Evolutionary conservation across 53 echinoderm and acorn worm species (phyloP).

Genomic region (Actinopyga echinites): DNA sequence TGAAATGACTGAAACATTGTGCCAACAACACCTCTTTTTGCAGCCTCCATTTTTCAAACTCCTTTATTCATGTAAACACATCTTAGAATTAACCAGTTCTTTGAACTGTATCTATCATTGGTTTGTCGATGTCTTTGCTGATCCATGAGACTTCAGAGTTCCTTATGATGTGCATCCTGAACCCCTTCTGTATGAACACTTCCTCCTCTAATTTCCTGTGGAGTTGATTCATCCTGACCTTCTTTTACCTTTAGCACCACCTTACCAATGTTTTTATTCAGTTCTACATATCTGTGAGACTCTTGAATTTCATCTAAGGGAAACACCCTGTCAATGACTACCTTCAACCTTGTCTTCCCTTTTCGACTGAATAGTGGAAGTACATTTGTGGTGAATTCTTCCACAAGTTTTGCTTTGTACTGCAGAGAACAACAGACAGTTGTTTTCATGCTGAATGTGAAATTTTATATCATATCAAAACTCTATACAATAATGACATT

Average conservation of each 20-base stretch:
- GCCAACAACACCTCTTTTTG: too few species aligned
- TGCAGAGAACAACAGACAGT: conserved; percentile 11
- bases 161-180: neutral
- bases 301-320: conserved; percentile 68
- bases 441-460: neutral
- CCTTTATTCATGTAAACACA: too few species aligned
- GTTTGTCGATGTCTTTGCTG: too few species aligned
- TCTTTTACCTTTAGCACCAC: conserved; percentile 59
- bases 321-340: conserved; percentile 75
- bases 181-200: neutral
- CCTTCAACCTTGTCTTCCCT: conserved; percentile 29
- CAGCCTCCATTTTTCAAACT: too few species aligned
- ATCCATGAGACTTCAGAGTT: neutral
- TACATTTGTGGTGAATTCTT: conserved; percentile 65
- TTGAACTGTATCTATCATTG: too few species aligned
- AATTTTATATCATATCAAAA: neutral
- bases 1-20: too few species aligned
- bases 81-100: too few species aligned
- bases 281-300: conserved; percentile 76
- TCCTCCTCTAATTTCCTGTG: neutral
- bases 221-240: conserved; percentile 1
- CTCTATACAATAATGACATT: too few species aligned
- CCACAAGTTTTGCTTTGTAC: conserved; percentile 79
- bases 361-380: conserved; percentile 62
- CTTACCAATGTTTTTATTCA: conserved; percentile 87